A percentile compares a stretch with the other conserved stretches of the same genome.
Conservation (phyloP, 2,797 vertebrate genomes). For the Capromys pilorides region DNA sequence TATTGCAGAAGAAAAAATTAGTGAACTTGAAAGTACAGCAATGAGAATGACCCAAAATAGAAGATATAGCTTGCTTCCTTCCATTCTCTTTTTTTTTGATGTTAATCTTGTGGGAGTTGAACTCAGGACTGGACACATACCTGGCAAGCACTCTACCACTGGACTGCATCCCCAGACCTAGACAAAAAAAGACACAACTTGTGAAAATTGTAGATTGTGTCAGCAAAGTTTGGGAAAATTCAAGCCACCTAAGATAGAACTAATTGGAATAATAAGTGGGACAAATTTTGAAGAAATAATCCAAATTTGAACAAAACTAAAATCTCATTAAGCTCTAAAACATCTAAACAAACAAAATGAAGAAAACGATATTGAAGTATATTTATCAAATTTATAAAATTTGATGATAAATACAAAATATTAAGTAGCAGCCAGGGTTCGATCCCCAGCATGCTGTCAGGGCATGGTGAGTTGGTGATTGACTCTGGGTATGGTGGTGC, state of each 20-base stretch:
- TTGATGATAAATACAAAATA: not conserved
- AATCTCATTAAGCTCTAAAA: not conserved
- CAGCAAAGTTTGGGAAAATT: not conserved
- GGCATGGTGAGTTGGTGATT: too few species aligned
- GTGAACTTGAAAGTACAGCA: constrained; percentile 58
- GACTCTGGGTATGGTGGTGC: too few species aligned
- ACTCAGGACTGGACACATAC: not conserved
- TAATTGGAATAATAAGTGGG: not conserved
- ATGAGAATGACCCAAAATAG: constrained; percentile 12
- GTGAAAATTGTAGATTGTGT: not conserved
- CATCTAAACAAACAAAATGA: not conserved
- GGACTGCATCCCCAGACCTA: not conserved
- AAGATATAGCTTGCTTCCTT: not conserved
- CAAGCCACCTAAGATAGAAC: not conserved
- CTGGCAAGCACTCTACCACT: not conserved
- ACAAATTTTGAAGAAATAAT: constrained; percentile 6
- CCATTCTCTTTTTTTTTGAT: not conserved
- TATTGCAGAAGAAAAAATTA: constrained; percentile 66
- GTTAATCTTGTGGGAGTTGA: not conserved
- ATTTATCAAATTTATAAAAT: not conserved
- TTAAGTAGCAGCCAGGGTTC: too few species aligned
- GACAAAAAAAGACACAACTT: not conserved
- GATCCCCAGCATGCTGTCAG: too few species aligned
- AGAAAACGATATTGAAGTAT: not conserved
- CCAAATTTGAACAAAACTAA: constrained; percentile 6